Evolutionary conservation across 2,888 invertebrate species (phyloP).

Genomic region (Ichneumoninae sp.): DNA sequence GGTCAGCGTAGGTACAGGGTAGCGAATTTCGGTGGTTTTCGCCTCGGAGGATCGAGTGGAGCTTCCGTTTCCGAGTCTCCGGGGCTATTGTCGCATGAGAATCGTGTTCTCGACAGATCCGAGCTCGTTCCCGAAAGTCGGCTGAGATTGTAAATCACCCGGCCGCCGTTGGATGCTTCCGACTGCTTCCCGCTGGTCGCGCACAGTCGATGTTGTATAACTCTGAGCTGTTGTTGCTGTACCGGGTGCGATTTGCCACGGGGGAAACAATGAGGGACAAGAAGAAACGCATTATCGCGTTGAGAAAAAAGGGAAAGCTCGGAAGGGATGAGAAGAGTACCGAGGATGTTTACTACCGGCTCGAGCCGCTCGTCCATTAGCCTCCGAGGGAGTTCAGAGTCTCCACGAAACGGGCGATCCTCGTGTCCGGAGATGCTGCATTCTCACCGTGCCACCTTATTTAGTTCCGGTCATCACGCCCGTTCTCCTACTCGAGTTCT

Average conservation of each 20-base stretch:
- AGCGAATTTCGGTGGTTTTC: slow-evolving; percentile 20
- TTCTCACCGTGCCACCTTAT: slow-evolving; percentile 42
- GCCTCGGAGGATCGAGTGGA: slow-evolving; percentile 33
- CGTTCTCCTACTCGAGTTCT: slow-evolving; percentile 47
- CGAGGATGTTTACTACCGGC: slow-evolving; percentile 30
- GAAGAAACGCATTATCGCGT: slow-evolving; percentile 64
- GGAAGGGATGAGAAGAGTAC: background rate
- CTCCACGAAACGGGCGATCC: slow-evolving; percentile 12
- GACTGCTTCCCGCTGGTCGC: slow-evolving; percentile 55
- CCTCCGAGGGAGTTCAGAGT: background rate
- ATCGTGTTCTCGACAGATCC: slow-evolving; percentile 16
- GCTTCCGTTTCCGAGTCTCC: slow-evolving; percentile 68
- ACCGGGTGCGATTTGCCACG: slow-evolving; percentile 67
- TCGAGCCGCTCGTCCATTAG: slow-evolving; percentile 43
- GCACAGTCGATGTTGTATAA: slow-evolving; percentile 63
- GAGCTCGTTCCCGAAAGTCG: slow-evolving; percentile 37
- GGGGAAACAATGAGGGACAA: slow-evolving; percentile 67
- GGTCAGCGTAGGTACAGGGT: slow-evolving; percentile 24
- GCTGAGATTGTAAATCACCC: slow-evolving; percentile 62
- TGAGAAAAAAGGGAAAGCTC: slow-evolving; percentile 16
- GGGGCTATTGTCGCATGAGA: slow-evolving; percentile 46
- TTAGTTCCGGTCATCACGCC: slow-evolving; percentile 63
- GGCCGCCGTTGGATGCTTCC: slow-evolving; percentile 44
- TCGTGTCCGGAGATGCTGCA: slow-evolving; percentile 15
- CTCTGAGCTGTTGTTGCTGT: slow-evolving; percentile 58